Percentiles rank a stretch among this genome's conserved stretches.
phyloP scores from a whole-genome alignment of 2,797 vertebrate species.

The Amblyopsis hoosieri region DNA sequence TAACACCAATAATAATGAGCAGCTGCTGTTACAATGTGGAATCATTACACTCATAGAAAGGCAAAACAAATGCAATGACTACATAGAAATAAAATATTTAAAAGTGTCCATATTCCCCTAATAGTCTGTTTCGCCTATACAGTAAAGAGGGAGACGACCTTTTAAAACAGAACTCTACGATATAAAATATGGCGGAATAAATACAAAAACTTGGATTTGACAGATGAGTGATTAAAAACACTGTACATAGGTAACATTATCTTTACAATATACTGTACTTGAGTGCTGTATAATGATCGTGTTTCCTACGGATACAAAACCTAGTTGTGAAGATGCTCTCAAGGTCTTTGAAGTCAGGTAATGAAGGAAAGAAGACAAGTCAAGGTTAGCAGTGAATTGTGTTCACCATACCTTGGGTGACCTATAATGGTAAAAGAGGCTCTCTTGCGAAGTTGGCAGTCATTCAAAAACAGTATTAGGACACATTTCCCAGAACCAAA shows the following conservation, averaged over 20 bases:
- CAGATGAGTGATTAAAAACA: slow-evolving; percentile 78
- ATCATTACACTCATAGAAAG: slow-evolving; percentile 72
- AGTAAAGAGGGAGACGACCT: slow-evolving; percentile 54
- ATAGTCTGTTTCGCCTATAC: slow-evolving; percentile 55
- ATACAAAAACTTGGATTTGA: slow-evolving; percentile 71
- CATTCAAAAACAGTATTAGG: slow-evolving; percentile 44
- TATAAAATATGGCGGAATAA: slow-evolving; percentile 76
- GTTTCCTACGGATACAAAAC: slow-evolving; percentile 51
- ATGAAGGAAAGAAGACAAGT: slow-evolving; percentile 32
- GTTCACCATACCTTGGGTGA: slow-evolving; percentile 19
- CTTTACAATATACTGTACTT: slow-evolving; percentile 72
- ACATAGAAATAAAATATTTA: slow-evolving; percentile 54
- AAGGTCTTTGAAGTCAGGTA: slow-evolving; percentile 33
- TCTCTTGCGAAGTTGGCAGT: slow-evolving; percentile 45
- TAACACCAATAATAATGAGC: slow-evolving; percentile 59
- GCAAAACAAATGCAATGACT: slow-evolving; percentile 51
- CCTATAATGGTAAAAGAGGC: slow-evolving; percentile 11
- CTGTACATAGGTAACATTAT: slow-evolving; percentile 67
- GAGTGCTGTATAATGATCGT: slow-evolving; percentile 52
- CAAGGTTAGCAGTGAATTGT: slow-evolving; percentile 17
- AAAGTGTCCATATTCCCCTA: slow-evolving; percentile 47
- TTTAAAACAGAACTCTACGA: slow-evolving; percentile 62
- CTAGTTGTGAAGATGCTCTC: slow-evolving; percentile 42
- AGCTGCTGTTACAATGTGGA: slow-evolving; percentile 70
- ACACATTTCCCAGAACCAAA: slow-evolving; percentile 38